A percentile compares a stretch with the other conserved stretches of the same genome.
Conservation (phyloP, 2,797 vertebrate species). For the Sylvia borin region DNA sequence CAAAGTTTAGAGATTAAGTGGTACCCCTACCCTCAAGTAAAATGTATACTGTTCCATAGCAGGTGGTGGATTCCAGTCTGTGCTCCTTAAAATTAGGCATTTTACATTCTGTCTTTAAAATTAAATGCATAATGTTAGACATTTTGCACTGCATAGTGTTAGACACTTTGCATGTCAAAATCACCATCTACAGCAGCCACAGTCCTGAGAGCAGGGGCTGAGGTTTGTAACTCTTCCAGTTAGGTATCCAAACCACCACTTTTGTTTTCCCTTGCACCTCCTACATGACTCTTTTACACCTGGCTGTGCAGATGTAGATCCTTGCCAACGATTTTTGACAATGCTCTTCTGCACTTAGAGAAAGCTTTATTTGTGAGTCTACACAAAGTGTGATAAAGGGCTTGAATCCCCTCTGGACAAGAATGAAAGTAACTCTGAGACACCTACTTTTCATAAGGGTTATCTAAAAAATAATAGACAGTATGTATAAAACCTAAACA, state of each 20-base stretch:
- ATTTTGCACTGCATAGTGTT: neutral
- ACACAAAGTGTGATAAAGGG: neutral
- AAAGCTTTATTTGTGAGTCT: neutral
- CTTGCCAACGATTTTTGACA: neutral
- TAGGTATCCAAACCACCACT: neutral
- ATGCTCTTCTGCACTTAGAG: neutral
- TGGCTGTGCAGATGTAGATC: neutral
- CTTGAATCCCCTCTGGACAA: neutral
- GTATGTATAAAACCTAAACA: neutral
- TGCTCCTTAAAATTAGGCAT: neutral
- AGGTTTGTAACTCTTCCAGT: neutral
- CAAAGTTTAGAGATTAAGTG: neutral
- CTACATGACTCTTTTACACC: neutral
- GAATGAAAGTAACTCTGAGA: neutral
- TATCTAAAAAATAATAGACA: neutral
- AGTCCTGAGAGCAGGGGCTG: neutral
- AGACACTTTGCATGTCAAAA: neutral
- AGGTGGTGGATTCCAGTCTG: neutral
- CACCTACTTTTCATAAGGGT: fast-evolving
- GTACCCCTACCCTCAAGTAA: neutral
- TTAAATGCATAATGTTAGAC: neutral
- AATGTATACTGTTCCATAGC: neutral
- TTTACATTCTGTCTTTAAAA: neutral
- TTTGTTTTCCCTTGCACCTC: neutral
- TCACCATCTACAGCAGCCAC: neutral